Base-by-base conservation (phyloP, 2,113 vertebrate genomes). In the Ophthalmolycus amberensis region DNA sequence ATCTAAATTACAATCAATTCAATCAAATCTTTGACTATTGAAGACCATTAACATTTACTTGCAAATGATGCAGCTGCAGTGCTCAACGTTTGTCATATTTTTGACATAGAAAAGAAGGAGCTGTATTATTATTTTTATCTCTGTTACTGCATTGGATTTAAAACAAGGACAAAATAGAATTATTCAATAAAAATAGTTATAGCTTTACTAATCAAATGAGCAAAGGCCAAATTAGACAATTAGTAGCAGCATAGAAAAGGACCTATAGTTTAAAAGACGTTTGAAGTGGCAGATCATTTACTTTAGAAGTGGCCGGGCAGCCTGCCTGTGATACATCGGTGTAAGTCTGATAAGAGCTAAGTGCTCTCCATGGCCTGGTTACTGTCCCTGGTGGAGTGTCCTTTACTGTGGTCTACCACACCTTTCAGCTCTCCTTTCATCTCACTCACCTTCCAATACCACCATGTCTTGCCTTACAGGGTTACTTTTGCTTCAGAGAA, bases 361-460 rank as follows among this genome's bases (percentile, higher is more conserved):
- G 89, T 77, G 88, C 81, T 88, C 65, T 89, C 71, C 64, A 79
- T 80, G 82, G 65, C 86, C 82, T 77, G 75, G 73, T 86, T 83
- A 84, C 77, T 81, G 86, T 88, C 82, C 75, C 83, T 58, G 10
- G 80, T 86, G 81, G 63, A 78, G 77, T 81, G 84, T 87, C 73
- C 73, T 90, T 86, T 79, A 75, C 84, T 59, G 84, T 71, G 73
- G 84, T 85, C 82, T 83, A 91, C 87, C 86, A 85, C 86, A 89
- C 78, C 89, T 93, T 90, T 91, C 84, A 91, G 88, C 90, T 87
- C 60, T 75, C 54, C 90, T 88, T 87, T 92, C 87, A 85, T 89
- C 85, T 87, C 52, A 75, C 58, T 82, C 59, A 71, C 74, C 82
- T 85, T 77, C 83, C 80, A 91, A 14, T 46, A 6, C 81, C 81